These are phyloP conservation scores for Stenichneumon culpator DNA, from an alignment of 2,888 invertebrate genomes.

Conservation along the genomic window DNA sequence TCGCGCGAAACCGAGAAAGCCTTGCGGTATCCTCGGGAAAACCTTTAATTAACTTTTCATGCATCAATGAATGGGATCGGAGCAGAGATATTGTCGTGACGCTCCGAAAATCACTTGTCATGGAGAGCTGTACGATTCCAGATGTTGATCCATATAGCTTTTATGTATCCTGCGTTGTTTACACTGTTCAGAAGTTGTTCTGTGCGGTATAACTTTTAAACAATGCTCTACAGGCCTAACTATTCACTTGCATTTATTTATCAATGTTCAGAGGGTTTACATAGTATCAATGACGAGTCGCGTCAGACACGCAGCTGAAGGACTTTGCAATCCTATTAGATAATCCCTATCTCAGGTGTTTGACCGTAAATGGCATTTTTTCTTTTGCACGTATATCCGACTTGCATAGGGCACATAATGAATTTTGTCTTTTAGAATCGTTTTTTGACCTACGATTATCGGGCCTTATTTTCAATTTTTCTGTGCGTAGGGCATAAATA, in stretches of 20 bases:
- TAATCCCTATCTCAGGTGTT: background rate
- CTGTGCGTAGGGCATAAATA: background rate
- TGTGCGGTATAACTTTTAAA: background rate
- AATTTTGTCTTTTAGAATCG: background rate
- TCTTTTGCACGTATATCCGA: background rate
- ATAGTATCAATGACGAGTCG: background rate
- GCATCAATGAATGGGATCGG: background rate
- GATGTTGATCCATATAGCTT: background rate
- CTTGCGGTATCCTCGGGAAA: conserved; percentile 4
- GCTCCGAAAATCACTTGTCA: background rate
- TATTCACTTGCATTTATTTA: background rate
- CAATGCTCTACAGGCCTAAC: background rate
- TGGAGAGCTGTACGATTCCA: background rate
- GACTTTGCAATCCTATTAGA: background rate
- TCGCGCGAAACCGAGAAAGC: background rate
- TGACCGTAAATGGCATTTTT: background rate
- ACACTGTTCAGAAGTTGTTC: background rate
- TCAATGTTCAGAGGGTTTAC: background rate
- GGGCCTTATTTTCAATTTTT: too few relatives aligned
- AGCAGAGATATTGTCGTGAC: background rate
- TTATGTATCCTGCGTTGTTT: background rate
- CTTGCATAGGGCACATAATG: background rate
- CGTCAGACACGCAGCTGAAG: too few relatives aligned
- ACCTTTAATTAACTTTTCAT: conserved; percentile 25
- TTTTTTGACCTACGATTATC: too few relatives aligned